phyloP scores from a whole-genome alignment of 1,140 invertebrate species.

The Zaprionus kolodkinae region DNA sequence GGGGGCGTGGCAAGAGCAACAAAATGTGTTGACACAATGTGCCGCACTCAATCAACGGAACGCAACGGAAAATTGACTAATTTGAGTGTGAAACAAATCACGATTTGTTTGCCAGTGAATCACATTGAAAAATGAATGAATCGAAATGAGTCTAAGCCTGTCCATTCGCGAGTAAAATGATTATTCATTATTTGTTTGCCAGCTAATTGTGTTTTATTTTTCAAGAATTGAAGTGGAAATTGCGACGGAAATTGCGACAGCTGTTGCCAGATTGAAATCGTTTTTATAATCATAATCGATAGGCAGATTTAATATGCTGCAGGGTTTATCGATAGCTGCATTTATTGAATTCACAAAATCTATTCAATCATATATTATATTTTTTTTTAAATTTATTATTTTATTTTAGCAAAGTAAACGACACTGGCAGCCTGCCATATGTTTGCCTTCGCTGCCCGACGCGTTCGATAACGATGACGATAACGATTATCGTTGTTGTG shows the following conservation, averaged over 20 bases:
- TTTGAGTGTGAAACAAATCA: conserved; percentile 66
- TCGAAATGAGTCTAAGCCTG: background rate
- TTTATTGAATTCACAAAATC: too few species aligned
- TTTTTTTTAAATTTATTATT: too few species aligned
- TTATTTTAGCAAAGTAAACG: too few species aligned
- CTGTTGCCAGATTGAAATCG: background rate
- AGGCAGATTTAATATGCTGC: too few species aligned
- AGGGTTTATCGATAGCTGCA: too few species aligned
- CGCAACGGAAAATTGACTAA: conserved; percentile 51
- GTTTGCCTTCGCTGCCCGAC: background rate
- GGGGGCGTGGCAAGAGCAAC: too few species aligned
- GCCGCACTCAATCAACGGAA: conserved; percentile 38
- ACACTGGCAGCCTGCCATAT: too few species aligned
- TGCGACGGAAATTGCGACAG: background rate
- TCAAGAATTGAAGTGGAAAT: background rate
- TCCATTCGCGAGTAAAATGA: background rate
- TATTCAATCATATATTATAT: too few species aligned
- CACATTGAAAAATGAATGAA: conserved; percentile 33
- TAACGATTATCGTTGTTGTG: background rate
- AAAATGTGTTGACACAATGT: conserved; percentile 20
- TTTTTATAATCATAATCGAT: too few species aligned
- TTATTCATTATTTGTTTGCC: background rate
- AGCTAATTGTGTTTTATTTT: background rate
- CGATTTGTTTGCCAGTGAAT: conserved; percentile 52
- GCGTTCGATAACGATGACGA: background rate